Evolutionary conservation across 2,113 vertebrate species (phyloP), one percentile per base, ranked within the genome.

Genomic region (Elachura formosa): DNA sequence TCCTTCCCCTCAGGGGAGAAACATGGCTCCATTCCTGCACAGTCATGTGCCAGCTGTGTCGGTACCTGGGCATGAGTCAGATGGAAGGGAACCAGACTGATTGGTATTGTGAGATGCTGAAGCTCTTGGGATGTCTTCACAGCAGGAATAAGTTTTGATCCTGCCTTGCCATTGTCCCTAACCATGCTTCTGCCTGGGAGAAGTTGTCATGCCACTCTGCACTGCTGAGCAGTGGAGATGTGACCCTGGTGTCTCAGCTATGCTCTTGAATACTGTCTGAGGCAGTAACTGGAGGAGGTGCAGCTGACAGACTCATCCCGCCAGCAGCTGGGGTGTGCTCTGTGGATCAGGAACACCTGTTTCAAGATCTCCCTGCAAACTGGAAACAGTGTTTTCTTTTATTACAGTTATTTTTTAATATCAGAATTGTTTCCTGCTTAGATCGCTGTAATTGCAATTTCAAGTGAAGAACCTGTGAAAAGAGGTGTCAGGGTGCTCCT

Each of bases 281-380:
- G 43, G 41, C 54, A 5, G 49, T 10, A 29, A 15, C 19, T 18
- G 13, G 54, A 17, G 20, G 22, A 51, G 9, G 45, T 56, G 40
- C 51, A 74, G 56, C 48, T 33, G n/a, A 41, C 31, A 9, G 28
- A 52, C 49, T 33, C 31, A 3, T 38, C 72, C 67, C 48, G 72
- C 46, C 4, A 12, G 24, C 36, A 1, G 2, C 31, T 0, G 1
- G 45, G 28, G 6, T 26, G 20, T 49, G 14, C 23, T 54, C 52
- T 0, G 0, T 59, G 36, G 19, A 64, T 80, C 48, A 68, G 74
- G 52, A 31, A 8, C 49, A 43, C n/a, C n/a, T 48, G 34, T 19
- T 43, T 93, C 55, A 80, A 33, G 63, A 31, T 66, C 34, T 88
- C 36, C 22, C 21, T 10, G 8, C 31, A 83, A 61, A 63, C 25